phyloP scores from a whole-genome alignment of 2,797 vertebrate species.

The Eidolon dupreanum region DNA sequence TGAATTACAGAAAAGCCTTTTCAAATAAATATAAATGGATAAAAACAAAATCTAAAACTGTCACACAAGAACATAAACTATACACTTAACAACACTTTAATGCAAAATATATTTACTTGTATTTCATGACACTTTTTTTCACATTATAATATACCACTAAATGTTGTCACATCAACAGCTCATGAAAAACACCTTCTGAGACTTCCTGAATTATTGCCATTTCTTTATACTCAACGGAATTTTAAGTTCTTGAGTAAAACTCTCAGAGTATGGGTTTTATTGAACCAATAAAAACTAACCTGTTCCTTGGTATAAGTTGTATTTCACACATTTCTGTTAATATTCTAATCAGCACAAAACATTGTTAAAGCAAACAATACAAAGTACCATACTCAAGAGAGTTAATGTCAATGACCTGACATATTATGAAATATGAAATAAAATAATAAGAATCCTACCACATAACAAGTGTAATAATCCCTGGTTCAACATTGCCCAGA shows the following conservation, averaged over 20 bases:
- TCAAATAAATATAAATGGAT: conserved; percentile 19
- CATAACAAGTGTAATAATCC: background rate
- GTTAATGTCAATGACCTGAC: background rate
- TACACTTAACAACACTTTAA: background rate
- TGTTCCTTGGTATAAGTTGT: background rate
- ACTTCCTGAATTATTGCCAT: background rate
- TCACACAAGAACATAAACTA: background rate
- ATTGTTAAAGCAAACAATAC: background rate
- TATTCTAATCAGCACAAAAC: background rate
- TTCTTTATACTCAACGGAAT: background rate
- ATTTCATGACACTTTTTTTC: background rate
- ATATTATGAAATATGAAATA: background rate
- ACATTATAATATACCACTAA: background rate
- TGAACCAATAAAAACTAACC: background rate
- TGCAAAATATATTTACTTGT: background rate
- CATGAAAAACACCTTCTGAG: background rate
- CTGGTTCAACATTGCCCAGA: background rate
- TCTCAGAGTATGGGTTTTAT: background rate
- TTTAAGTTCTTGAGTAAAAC: background rate
- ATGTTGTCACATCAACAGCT: background rate
- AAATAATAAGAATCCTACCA: background rate
- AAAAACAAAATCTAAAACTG: background rate
- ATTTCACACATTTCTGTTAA: background rate
- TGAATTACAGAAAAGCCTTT: background rate
- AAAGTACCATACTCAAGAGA: background rate